Conservation (phyloP, 2,888 invertebrate genomes). For the Cynaeus angustus region DNA sequence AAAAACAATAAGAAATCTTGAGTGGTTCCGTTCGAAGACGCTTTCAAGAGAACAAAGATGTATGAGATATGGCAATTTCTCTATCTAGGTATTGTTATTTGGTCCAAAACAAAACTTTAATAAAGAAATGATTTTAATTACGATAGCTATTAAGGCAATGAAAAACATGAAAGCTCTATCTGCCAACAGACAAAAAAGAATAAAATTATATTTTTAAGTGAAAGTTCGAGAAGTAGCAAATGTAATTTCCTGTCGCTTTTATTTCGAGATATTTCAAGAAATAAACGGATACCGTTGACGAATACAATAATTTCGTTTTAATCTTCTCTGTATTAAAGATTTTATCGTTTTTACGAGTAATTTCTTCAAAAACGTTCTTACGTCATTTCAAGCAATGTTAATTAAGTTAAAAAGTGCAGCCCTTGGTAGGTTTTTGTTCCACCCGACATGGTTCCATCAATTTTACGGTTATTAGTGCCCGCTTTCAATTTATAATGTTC, state of each 20-base stretch:
- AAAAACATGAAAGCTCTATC: not conserved
- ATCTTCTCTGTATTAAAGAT: conserved; percentile 36
- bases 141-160: too few relatives aligned
- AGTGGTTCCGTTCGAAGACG: conserved; percentile 3
- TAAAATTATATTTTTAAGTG: conserved; percentile 1
- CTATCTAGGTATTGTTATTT: not conserved
- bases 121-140: too few relatives aligned
- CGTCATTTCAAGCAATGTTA: conserved; percentile 32
- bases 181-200: not conserved
- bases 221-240: conserved; percentile 5
- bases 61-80: conserved; percentile 12
- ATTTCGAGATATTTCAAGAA: not conserved
- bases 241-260: conserved; percentile 30
- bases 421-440: conserved; percentile 27
- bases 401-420: conserved; percentile 42
- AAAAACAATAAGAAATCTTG: conserved; percentile 16
- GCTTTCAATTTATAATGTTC: conserved; percentile 34
- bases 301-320: conserved; percentile 32
- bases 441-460: conserved; percentile 26
- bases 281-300: conserved; percentile 10
- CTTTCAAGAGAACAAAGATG: conserved; percentile 15
- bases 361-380: conserved; percentile 32
- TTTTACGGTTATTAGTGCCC: conserved; percentile 45
- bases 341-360: conserved; percentile 40
- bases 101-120: too few relatives aligned